phyloP scores from a whole-genome alignment of 2,113 vertebrate genomes.

The Hemiscyllium ocellatum region DNA sequence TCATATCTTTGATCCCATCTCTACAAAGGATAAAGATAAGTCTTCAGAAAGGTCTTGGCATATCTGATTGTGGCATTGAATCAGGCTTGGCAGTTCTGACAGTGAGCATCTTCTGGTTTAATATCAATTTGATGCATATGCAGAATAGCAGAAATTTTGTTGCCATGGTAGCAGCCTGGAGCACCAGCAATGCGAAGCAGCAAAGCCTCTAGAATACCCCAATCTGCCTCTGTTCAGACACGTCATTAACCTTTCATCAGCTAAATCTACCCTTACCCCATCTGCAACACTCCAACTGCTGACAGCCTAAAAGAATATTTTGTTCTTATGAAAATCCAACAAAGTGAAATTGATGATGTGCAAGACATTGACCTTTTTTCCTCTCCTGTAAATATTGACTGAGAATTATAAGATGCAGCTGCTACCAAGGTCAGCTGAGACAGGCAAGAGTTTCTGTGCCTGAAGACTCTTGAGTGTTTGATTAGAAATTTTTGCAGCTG shows the following conservation, averaged over 20 bases:
- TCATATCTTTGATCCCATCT: slow-evolving; percentile 22
- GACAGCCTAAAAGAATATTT: not conserved
- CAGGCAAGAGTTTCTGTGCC: not conserved
- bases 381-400: slow-evolving; percentile 26
- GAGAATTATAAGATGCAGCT: slow-evolving; percentile 4
- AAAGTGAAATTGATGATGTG: slow-evolving; percentile 26
- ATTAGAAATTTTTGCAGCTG: not conserved
- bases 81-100: slow-evolving; percentile 30
- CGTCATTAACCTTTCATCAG: slow-evolving; percentile 6
- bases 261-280: not conserved
- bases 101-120: slow-evolving; percentile 30
- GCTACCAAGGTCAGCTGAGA: not conserved
- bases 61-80: not conserved
- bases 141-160: slow-evolving; percentile 32
- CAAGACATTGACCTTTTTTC: not conserved
- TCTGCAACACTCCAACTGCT: not conserved
- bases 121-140: slow-evolving; percentile 33
- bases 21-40: slow-evolving; percentile 7
- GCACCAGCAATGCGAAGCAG: slow-evolving; percentile 1
- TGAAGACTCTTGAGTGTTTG: not conserved
- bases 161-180: slow-evolving; percentile 30
- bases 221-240: not conserved
- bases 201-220: not conserved
- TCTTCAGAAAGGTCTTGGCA: not conserved
- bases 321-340: not conserved